Evolutionary conservation across 2,797 vertebrate genomes (phyloP).

Genomic region (Parauchenoglanis punctatus): DNA sequence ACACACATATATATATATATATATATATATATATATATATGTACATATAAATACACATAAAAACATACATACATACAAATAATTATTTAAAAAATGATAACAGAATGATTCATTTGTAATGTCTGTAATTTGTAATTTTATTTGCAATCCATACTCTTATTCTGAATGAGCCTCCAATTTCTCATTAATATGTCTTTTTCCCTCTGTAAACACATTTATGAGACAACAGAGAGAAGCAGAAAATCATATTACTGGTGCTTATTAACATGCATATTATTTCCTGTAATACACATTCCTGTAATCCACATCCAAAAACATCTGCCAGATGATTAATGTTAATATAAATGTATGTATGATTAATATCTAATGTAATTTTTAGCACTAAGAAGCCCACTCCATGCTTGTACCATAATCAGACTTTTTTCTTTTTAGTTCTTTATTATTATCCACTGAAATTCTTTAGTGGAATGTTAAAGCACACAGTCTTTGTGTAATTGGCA

Average conservation of each 20-base stretch:
- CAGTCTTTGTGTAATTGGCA: constrained; percentile 47
- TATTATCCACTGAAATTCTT: constrained; percentile 29
- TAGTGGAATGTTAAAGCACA: constrained; percentile 36
- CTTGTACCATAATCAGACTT: neutral
- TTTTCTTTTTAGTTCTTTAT: constrained; percentile 13
- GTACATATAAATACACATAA: neutral
- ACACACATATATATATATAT: no score
- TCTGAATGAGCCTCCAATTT: neutral
- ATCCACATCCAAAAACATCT: neutral
- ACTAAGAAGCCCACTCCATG: constrained; percentile 2
- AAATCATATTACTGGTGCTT: neutral
- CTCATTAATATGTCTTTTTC: neutral
- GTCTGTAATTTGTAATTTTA: neutral
- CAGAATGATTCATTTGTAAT: neutral
- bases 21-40: neutral
- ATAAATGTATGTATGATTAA: constrained; percentile 16
- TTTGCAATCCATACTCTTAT: neutral
- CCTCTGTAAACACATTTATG: neutral
- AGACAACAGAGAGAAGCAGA: neutral
- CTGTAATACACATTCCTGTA: neutral
- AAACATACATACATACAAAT: neutral
- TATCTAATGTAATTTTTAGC: neutral
- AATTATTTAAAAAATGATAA: neutral
- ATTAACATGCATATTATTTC: neutral
- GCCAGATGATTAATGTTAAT: constrained; percentile 11